phyloP scores from a whole-genome alignment of 2,113 vertebrate genomes.

The Gallinago undulata region DNA sequence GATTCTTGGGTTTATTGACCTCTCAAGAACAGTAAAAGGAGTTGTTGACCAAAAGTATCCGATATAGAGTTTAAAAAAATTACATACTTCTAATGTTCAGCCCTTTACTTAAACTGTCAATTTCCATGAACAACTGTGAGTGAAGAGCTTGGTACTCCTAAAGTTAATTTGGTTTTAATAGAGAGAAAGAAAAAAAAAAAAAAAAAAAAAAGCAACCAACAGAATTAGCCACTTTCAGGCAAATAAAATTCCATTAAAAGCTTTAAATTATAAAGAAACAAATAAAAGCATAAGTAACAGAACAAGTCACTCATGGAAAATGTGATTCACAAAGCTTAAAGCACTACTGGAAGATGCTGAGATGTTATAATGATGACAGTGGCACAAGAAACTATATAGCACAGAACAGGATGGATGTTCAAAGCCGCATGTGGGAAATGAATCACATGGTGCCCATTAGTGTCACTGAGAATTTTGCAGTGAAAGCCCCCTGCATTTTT shows the following conservation, averaged over 20 bases:
- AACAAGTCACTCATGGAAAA: background rate
- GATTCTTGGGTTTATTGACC: background rate
- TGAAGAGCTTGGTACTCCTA: background rate
- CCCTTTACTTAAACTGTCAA: background rate
- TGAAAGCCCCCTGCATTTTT: background rate
- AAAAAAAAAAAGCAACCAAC: too few relatives aligned
- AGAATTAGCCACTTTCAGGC: background rate
- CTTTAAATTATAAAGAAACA: background rate
- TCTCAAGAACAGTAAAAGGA: background rate
- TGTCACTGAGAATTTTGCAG: background rate
- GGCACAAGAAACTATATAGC: background rate
- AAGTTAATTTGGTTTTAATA: background rate
- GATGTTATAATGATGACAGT: background rate
- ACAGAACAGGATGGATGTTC: background rate
- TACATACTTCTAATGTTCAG: accelerated
- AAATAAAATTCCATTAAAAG: background rate
- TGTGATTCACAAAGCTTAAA: background rate
- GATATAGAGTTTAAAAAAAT: background rate
- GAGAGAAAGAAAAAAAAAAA: too few relatives aligned
- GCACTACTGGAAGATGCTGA: background rate
- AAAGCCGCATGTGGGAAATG: background rate
- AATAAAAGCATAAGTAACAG: background rate
- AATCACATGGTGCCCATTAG: background rate
- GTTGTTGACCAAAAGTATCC: background rate
- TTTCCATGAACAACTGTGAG: background rate